Evolutionary conservation across 2,113 vertebrate species (phyloP).

Genomic region (Sylvilagus bachmani): DNA sequence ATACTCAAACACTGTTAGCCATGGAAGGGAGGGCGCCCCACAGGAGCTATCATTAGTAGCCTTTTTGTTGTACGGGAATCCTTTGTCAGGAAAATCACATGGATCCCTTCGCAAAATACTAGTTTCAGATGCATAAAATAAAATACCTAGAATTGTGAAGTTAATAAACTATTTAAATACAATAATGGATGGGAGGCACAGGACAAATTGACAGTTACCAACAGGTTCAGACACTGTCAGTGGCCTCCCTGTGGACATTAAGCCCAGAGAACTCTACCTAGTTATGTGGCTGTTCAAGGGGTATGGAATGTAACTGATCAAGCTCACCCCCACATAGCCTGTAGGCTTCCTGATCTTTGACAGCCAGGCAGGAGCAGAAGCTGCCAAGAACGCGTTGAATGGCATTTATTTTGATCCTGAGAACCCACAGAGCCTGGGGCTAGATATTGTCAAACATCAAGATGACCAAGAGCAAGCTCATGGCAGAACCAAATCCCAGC

Average conservation of each 20-base stretch:
- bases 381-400: constrained; percentile 96
- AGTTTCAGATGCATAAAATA: not conserved
- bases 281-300: constrained; percentile 97
- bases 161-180: not conserved
- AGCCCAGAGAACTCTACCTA: constrained; percentile 95
- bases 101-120: not conserved
- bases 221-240: not conserved
- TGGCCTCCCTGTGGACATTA: constrained; percentile 91
- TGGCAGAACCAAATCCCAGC: too few relatives aligned
- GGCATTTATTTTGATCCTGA: constrained; percentile 97
- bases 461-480: too few relatives aligned
- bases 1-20: not conserved
- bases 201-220: not conserved
- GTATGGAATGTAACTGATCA: constrained; percentile 98
- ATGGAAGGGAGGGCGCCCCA: not conserved
- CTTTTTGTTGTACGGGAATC: not conserved
- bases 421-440: constrained; percentile 96
- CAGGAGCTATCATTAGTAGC: not conserved
- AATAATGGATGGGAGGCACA: not conserved
- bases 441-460: constrained; percentile 91
- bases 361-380: constrained; percentile 94
- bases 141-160: not conserved
- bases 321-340: constrained; percentile 97
- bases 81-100: not conserved
- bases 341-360: constrained; percentile 98